A percentile compares a stretch with the other conserved stretches of the same genome.
Evolutionary conservation across 2,797 vertebrate genomes (phyloP).

Genomic region (Glossophaga mutica): DNA sequence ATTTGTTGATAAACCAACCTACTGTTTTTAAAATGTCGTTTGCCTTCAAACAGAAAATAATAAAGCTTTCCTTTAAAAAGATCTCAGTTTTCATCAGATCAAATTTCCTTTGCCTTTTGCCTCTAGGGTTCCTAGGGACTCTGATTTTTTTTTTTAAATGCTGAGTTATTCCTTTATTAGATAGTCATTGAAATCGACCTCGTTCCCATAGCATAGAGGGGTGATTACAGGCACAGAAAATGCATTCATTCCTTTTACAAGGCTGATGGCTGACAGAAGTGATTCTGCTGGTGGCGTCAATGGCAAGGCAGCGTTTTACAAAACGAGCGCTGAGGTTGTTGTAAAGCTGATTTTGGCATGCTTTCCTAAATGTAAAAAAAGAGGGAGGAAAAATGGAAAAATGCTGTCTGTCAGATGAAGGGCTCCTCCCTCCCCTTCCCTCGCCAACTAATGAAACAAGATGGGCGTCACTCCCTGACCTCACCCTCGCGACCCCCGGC

Average conservation of each 20-base stretch:
- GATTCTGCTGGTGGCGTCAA: constrained; percentile 30
- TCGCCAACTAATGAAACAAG: background rate
- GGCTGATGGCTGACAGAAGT: constrained; percentile 49
- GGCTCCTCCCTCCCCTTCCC: background rate
- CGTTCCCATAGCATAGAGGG: constrained; percentile 56
- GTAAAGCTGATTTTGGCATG: constrained; percentile 38
- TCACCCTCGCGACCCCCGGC: too few relatives aligned
- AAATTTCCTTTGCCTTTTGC: constrained; percentile 63
- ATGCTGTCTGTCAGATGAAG: background rate
- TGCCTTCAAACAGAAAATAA: constrained; percentile 14
- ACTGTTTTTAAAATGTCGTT: constrained; percentile 53
- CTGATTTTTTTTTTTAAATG: constrained; percentile 53
- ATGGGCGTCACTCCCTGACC: background rate
- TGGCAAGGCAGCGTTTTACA: constrained; percentile 42
- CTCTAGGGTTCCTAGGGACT: constrained; percentile 41
- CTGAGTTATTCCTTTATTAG: constrained; percentile 72
- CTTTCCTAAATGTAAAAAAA: constrained; percentile 52
- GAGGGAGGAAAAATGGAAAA: background rate
- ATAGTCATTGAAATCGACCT: constrained; percentile 68
- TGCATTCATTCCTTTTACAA: constrained; percentile 54
- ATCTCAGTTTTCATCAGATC: constrained; percentile 55
- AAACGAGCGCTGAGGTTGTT: constrained; percentile 8
- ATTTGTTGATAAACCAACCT: constrained; percentile 55
- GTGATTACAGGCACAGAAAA: constrained; percentile 54
- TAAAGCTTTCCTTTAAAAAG: constrained; percentile 11